A percentile compares a stretch with the other conserved stretches of the same genome.
Conservation (phyloP, 2,888 invertebrate species). For the Plebejus anna region DNA sequence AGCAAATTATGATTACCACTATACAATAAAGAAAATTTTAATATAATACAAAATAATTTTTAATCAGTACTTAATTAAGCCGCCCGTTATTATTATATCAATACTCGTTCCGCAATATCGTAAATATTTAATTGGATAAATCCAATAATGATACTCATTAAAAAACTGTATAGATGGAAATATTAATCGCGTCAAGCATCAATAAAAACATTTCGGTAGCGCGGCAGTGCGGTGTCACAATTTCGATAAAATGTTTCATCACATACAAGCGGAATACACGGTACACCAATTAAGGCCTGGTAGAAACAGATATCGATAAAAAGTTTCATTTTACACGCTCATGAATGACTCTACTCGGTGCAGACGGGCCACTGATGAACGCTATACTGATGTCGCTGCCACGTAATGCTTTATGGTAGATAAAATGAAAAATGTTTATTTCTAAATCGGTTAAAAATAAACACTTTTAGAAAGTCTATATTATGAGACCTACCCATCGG, state of each 20-base stretch:
- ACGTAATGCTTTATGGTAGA: neutral
- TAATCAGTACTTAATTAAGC: neutral
- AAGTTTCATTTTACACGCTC: constrained; percentile 32
- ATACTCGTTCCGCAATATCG: neutral
- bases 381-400: neutral
- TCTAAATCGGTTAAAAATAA: no score
- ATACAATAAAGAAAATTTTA: neutral
- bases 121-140: neutral
- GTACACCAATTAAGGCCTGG: constrained; percentile 16
- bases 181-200: neutral
- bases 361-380: neutral
- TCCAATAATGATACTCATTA: neutral
- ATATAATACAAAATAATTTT: neutral
- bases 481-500: no score
- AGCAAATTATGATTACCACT: neutral
- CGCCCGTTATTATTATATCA: neutral
- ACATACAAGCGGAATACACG: neutral
- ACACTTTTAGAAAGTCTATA: no score
- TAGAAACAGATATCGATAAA: constrained; percentile 20
- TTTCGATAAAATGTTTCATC: neutral
- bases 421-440: no score
- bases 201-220: neutral
- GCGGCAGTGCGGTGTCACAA: neutral
- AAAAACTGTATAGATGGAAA: neutral
- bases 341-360: constrained; percentile 33